These are phyloP conservation scores for Lissonota sp. DNA, from an alignment of 2,888 invertebrate genomes.

Conservation along the genomic window DNA sequence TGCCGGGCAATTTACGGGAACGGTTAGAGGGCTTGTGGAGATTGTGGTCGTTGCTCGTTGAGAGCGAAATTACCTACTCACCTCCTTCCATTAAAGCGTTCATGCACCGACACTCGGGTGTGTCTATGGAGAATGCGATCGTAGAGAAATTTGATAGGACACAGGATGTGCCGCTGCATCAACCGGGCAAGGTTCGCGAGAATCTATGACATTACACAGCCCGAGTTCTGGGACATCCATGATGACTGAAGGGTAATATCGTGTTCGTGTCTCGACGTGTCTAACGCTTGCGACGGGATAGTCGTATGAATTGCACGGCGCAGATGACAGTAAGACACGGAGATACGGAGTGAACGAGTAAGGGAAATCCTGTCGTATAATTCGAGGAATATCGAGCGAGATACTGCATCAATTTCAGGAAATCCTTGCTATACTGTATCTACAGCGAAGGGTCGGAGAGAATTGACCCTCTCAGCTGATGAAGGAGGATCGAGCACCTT, in stretches of 20 bases:
- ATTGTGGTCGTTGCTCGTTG: constrained; percentile 47
- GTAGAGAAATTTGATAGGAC: constrained; percentile 48
- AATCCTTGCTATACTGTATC: background rate
- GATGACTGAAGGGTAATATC: constrained; percentile 14
- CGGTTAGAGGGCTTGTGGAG: constrained; percentile 36
- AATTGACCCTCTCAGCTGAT: constrained; percentile 31
- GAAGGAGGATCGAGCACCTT: constrained; percentile 50
- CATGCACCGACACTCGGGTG: constrained; percentile 11
- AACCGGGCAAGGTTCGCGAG: background rate
- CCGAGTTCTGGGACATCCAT: constrained; percentile 15
- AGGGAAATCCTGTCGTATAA: constrained; percentile 29
- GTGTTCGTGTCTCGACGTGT: constrained; percentile 24
- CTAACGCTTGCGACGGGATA: constrained; percentile 31
- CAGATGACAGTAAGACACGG: constrained; percentile 19
- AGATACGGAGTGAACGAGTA: constrained; percentile 7
- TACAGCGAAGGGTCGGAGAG: background rate
- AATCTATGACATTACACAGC: background rate
- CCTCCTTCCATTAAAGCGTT: background rate
- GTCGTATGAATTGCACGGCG: constrained; percentile 46
- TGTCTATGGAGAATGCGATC: constrained; percentile 23
- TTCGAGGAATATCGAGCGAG: constrained; percentile 41
- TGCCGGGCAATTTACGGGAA: constrained; percentile 49
- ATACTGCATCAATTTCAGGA: constrained; percentile 23
- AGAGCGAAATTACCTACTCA: constrained; percentile 54
- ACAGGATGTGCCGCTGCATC: constrained; percentile 25